phyloP scores from a whole-genome alignment of 92 coral and sea anemone genomes.

The Paramuricea clavata region DNA sequence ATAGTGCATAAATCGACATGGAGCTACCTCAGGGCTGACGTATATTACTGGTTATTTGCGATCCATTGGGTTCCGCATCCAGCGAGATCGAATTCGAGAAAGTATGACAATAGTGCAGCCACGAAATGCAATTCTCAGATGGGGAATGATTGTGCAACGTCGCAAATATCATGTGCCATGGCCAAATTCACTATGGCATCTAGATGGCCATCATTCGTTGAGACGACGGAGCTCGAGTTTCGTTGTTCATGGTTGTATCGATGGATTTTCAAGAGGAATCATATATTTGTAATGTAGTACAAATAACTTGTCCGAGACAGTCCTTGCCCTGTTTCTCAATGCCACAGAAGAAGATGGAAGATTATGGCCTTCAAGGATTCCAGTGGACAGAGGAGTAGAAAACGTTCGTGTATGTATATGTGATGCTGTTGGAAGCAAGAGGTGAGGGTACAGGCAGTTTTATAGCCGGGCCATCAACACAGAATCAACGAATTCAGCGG shows the following conservation, averaged over 20 bases:
- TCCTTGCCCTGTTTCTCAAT: conserved; percentile 51
- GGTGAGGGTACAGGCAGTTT: conserved; percentile 73
- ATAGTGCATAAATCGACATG: conserved; percentile 13
- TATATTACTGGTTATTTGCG: not conserved
- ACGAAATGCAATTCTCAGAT: not conserved
- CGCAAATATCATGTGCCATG: not conserved
- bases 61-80: conserved; percentile 24
- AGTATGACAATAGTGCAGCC: not conserved
- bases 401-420: conserved; percentile 70
- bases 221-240: conserved; percentile 76
- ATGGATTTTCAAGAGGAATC: conserved; percentile 74
- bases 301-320: conserved; percentile 71
- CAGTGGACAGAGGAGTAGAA: conserved; percentile 74
- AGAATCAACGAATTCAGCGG: conserved; percentile 73
- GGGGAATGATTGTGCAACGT: not conserved
- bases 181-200: conserved; percentile 49
- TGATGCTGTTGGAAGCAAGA: conserved; percentile 69
- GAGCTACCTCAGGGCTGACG: not conserved
- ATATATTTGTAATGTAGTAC: conserved; percentile 66
- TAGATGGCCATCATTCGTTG: conserved; percentile 78
- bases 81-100: not conserved
- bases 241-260: conserved; percentile 78
- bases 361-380: conserved; percentile 73
- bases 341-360: conserved; percentile 61
- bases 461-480: conserved; percentile 74